Evolutionary conservation across 53 echinoderm and acorn worm genomes (phyloP).

Genomic region (Hippasteria phrygiana): DNA sequence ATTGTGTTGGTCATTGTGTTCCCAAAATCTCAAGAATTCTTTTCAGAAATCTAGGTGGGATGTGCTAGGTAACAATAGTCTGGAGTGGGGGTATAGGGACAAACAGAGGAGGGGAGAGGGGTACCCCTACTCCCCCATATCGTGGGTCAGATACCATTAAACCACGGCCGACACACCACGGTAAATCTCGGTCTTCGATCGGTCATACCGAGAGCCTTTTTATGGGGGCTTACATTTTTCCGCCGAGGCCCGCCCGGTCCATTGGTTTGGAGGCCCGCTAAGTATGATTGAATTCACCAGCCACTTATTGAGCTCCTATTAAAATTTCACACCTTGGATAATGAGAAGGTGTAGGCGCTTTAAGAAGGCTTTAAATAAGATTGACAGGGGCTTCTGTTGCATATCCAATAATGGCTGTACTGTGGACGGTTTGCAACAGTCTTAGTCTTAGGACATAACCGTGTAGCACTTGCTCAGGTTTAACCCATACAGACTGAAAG

Average conservation of each 20-base stretch:
- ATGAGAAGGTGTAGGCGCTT: constrained; percentile 52
- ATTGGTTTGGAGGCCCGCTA: not conserved
- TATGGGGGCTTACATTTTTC: constrained; percentile 7
- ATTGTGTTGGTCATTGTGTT: too few relatives aligned
- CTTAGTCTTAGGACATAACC: too few relatives aligned
- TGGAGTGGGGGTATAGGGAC: too few relatives aligned
- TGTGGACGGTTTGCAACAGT: not conserved
- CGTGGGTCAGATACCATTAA: constrained; percentile 33
- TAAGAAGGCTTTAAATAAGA: constrained; percentile 6
- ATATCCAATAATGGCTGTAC: too few relatives aligned
- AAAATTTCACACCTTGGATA: constrained; percentile 71
- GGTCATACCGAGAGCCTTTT: constrained; percentile 32
- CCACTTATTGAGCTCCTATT: constrained; percentile 64
- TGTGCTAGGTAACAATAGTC: too few relatives aligned
- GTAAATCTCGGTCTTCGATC: constrained; percentile 39
- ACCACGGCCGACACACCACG: constrained; percentile 44
- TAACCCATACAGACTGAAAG: too few relatives aligned
- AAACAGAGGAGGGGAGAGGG: too few relatives aligned
- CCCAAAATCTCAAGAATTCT: too few relatives aligned
- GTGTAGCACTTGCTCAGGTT: too few relatives aligned
- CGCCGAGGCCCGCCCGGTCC: not conserved
- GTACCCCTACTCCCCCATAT: too few relatives aligned
- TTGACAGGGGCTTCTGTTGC: not conserved
- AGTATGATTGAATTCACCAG: constrained; percentile 64
- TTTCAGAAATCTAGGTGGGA: too few relatives aligned